These are phyloP conservation scores for Andrena haemorrhoa DNA, from an alignment of 2,888 invertebrate species.

Conservation along the genomic window DNA sequence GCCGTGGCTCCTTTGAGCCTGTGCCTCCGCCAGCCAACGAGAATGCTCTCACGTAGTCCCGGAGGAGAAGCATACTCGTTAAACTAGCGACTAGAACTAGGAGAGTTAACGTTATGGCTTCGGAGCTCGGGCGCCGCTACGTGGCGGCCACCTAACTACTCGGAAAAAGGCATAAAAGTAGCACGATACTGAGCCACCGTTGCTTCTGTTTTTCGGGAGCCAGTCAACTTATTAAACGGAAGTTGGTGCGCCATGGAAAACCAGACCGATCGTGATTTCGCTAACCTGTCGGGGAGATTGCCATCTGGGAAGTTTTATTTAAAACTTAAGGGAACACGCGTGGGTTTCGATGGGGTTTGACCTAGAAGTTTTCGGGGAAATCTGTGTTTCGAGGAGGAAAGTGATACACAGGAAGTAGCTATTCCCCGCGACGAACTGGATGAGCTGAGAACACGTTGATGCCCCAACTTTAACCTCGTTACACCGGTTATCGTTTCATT, in stretches of 20 bases:
- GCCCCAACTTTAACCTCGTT: constrained; percentile 26
- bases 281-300: too few species aligned
- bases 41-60: constrained; percentile 36
- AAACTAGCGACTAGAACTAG: constrained; percentile 37
- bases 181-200: background rate
- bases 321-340: too few species aligned
- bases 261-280: too few species aligned
- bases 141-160: constrained; percentile 1
- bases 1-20: constrained; percentile 24
- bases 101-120: constrained; percentile 60
- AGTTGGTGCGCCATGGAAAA: too few species aligned
- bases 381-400: too few species aligned
- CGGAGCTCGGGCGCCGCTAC: constrained; percentile 10
- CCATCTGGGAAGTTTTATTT: too few species aligned
- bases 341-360: too few species aligned
- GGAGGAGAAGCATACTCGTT: constrained; percentile 51
- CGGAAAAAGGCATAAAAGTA: constrained; percentile 29
- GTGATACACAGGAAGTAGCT: too few species aligned
- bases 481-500: constrained; percentile 40
- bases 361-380: too few species aligned
- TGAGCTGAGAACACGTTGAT: constrained; percentile 1
- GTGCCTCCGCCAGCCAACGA: constrained; percentile 7
- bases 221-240: too few species aligned
- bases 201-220: background rate
- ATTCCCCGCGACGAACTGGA: too few species aligned